Conservation (phyloP, 92 coral and sea anemone species). For the Hydrozoanthus gracilis region DNA sequence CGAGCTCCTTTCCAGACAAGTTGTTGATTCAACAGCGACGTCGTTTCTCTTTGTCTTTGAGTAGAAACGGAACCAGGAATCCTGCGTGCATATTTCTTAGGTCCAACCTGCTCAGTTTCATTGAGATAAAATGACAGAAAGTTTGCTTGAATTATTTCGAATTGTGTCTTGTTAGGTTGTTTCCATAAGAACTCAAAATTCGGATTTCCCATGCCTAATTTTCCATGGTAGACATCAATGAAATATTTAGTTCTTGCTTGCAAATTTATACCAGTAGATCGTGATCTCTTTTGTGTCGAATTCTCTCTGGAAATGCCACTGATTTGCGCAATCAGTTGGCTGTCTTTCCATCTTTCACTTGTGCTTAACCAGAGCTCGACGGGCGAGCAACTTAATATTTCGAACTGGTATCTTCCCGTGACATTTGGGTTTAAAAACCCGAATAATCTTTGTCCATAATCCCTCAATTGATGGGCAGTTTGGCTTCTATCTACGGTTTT, state of each 20-base stretch:
- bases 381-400: not conserved
- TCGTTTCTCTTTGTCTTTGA: not conserved
- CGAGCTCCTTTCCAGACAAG: conserved; percentile 6
- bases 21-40: conserved; percentile 11
- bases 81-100: not conserved
- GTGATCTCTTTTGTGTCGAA: not conserved
- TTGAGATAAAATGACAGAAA: conserved; percentile 39
- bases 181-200: conserved; percentile 23
- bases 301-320: not conserved
- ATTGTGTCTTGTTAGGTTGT: conserved; percentile 1
- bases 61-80: not conserved
- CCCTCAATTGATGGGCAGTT: not conserved
- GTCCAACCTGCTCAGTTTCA: conserved; percentile 1
- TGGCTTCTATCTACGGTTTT: conserved; percentile 36
- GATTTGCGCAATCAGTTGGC: conserved; percentile 29
- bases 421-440: conserved; percentile 38
- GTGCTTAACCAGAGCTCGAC: conserved; percentile 37
- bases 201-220: not conserved
- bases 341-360: conserved; percentile 28
- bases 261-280: not conserved
- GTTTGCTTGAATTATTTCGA: conserved; percentile 22
- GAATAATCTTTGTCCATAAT: conserved; percentile 29
- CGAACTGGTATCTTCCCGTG: conserved; percentile 29
- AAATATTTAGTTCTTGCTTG: conserved; percentile 24
- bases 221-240: conserved; percentile 29